Base-by-base conservation (phyloP, 2,113 vertebrate genomes). In the Halcyon malimbica region DNA sequence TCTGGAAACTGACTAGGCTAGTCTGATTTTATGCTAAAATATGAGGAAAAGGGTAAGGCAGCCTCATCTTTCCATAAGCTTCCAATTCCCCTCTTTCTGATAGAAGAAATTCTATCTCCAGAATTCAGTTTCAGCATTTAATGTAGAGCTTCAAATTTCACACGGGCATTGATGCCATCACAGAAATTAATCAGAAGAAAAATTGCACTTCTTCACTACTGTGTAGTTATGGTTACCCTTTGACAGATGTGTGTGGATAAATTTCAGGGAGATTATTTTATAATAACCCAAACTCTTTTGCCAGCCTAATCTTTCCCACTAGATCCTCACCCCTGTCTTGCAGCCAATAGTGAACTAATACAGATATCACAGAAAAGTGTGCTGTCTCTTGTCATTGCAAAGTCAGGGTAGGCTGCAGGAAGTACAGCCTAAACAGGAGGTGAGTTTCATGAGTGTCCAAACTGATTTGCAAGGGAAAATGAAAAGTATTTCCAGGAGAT, bases 141-240 rank as follows among this genome's bases (percentile, higher is more conserved):
- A 48, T 60, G 29, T 6, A 60, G 54, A 26, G 13, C 57, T 76
- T 79, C 59, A 68, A 65, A 69, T 12, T 90, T 85, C 44, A 33
- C 53, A 13, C 81, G n/a, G 3, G 4, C 31, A 53, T 29, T 33
- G 20, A n/a, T 25, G 8, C 9, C 16, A 62, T 54, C 17, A 33
- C 11, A 76, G 48, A 85, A 79, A 73, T 10, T 0, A 69, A 62
- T 16, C 4, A 73, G 62, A 68, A 64, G 5, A 39, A 79, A 87
- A 90, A 64, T 0, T 19, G 3, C 76, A 9, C 10, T 87, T 90
- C 70, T 71, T 87, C 41, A 29, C 10, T 46, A 18, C 31, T 85
- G 7, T 0, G 0, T n/a, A 50, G 25, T 56, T 79, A 18, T 6
- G 9, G 23, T 35, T 26, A 70, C 8, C 24, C 13, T 35, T 12